Evolutionary conservation across 2,888 invertebrate species (phyloP).

Genomic region (Chalcis sispes): DNA sequence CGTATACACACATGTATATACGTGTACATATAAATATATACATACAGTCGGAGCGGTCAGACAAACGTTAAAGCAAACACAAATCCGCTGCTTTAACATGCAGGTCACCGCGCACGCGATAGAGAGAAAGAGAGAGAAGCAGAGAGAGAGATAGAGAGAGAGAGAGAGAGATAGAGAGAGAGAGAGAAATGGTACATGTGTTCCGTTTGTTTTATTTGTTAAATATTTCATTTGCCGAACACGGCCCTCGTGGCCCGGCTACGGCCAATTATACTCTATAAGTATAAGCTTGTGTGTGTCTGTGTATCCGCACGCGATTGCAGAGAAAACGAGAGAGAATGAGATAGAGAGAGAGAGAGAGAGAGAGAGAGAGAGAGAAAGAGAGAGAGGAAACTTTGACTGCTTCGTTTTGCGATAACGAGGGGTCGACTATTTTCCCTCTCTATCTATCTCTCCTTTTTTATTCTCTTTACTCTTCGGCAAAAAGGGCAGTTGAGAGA

Average conservation of each 20-base stretch:
- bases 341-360: conserved; percentile 42
- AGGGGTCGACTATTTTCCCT: neutral
- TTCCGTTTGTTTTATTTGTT: conserved; percentile 76
- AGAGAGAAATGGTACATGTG: too few relatives aligned
- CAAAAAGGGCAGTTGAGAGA: too few relatives aligned
- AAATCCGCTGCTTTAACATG: conserved; percentile 75
- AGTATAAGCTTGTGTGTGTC: too few relatives aligned
- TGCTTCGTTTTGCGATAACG: conserved; percentile 24
- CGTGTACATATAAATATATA: conserved; percentile 60
- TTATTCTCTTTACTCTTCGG: neutral
- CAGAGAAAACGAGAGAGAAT: conserved; percentile 4
- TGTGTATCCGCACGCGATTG: conserved; percentile 29
- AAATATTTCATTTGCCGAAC: conserved; percentile 75
- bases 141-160: too few relatives aligned
- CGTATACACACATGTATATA: neutral
- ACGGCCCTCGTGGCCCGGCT: neutral
- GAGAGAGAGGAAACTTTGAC: neutral
- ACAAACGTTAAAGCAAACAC: conserved; percentile 47
- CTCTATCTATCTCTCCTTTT: too few relatives aligned
- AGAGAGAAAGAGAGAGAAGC: too few relatives aligned
- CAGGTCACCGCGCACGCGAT: conserved; percentile 69
- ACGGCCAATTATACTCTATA: neutral
- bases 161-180: too few relatives aligned
- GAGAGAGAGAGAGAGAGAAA: neutral
- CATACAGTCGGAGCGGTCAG: conserved; percentile 47